A percentile compares a stretch with the other conserved stretches of the same genome.
Evolutionary conservation across 2,888 invertebrate species (phyloP).

Genomic region (Drosophila silvestris): DNA sequence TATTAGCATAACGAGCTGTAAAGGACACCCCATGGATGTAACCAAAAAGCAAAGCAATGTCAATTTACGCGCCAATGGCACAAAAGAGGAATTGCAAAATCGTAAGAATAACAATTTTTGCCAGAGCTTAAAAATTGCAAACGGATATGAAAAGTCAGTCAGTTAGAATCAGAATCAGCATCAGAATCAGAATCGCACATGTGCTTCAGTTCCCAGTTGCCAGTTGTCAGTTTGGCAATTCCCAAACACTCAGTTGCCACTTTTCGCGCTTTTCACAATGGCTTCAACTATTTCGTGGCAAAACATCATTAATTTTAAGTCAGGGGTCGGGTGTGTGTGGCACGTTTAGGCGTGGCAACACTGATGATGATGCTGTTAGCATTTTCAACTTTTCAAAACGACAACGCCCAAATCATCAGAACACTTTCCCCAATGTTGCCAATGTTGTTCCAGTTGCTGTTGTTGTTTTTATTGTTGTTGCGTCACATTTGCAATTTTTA

Average conservation of each 20-base stretch:
- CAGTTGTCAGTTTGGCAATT: constrained; percentile 12
- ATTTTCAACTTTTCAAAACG: constrained; percentile 42
- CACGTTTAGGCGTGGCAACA: constrained; percentile 48
- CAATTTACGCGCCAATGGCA: constrained; percentile 68
- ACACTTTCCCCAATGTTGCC: constrained; percentile 59
- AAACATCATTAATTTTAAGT: constrained; percentile 82
- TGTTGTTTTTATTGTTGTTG: constrained; percentile 34
- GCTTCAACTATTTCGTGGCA: constrained; percentile 58
- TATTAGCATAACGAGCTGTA: constrained; percentile 76
- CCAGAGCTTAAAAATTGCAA: constrained; percentile 74
- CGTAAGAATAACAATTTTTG: constrained; percentile 47
- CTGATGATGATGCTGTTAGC: constrained; percentile 61
- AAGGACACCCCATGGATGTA: constrained; percentile 17
- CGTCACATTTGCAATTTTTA: constrained; percentile 70
- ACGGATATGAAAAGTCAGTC: constrained; percentile 74
- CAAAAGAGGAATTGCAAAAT: constrained; percentile 8
- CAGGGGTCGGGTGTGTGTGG: constrained; percentile 10
- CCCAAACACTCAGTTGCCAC: constrained; percentile 8
- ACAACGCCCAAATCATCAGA: constrained; percentile 67
- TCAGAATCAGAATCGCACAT: constrained; percentile 64
- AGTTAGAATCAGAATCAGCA: constrained; percentile 18
- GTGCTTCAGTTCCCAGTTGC: constrained; percentile 78
- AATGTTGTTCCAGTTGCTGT: constrained; percentile 25
- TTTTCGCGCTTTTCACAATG: constrained; percentile 45
- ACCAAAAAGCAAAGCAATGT: constrained; percentile 73